These are phyloP conservation scores for Hypercompe scribonia DNA, from an alignment of 2,888 invertebrate genomes.

Conservation along the genomic window DNA sequence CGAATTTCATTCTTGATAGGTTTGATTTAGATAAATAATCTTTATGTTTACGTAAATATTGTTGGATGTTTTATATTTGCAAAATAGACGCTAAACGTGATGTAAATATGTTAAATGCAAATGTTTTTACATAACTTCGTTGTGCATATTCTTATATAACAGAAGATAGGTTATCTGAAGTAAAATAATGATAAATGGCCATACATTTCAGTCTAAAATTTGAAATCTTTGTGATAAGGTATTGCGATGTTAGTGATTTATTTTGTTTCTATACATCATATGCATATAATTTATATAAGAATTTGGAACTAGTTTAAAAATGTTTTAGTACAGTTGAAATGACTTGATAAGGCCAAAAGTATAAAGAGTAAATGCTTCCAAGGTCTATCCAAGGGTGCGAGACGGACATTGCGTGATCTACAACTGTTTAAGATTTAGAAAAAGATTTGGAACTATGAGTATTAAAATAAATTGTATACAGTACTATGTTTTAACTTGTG, in stretches of 20 bases:
- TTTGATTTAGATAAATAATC: neutral
- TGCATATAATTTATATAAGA: neutral
- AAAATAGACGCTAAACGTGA: constrained; percentile 11
- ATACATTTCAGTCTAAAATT: neutral
- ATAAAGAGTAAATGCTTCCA: constrained; percentile 1
- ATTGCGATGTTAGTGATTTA: constrained; percentile 10
- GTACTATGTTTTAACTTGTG: no score
- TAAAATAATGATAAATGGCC: constrained; percentile 20
- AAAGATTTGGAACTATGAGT: neutral
- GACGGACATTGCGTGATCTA: constrained; percentile 8
- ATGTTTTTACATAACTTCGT: constrained; percentile 3
- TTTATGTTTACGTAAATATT: neutral
- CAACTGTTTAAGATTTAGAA: neutral
- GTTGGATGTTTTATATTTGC: constrained; percentile 3
- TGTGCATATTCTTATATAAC: constrained; percentile 21
- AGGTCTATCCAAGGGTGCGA: neutral
- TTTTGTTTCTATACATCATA: neutral
- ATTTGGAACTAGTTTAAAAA: no score
- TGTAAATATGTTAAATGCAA: constrained; percentile 16
- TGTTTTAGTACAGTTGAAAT: neutral
- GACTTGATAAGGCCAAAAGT: neutral
- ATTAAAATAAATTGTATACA: no score
- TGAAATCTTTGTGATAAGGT: constrained; percentile 15
- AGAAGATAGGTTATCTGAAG: constrained; percentile 22
- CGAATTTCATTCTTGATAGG: neutral